Base-by-base conservation (phyloP, 2,888 invertebrate species). In the Gastracanthus pulcherrimus region DNA sequence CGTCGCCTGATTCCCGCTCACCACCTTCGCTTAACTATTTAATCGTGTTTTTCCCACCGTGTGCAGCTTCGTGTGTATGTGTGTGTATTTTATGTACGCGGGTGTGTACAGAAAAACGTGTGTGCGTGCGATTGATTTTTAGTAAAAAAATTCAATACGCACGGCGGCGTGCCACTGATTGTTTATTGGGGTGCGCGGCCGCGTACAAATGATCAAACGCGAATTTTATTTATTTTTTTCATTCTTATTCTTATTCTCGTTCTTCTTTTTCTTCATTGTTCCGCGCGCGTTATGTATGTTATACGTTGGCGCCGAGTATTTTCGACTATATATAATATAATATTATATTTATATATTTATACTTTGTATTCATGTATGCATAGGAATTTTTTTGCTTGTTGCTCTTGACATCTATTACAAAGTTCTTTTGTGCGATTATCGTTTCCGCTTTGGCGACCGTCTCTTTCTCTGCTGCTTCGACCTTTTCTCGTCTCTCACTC, bases 351-450 rank as follows among this genome's bases (percentile, higher is more conserved):
- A 29, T 71, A 71, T 71, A 51, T 45, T 60, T 41, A 67, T 11
- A 67, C n/a, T 67, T 36, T 41, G 55, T 69, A 67, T 74, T 67
- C 51, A 60, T 48, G n/a, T 66, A 67, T 48, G 74, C 48, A 66
- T 72, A 71, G 41, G 78, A 78, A 41, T 72, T 72, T 67, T 58
- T 55, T 72, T 34, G 64, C 64, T 64, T 75, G 75, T 75, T 75
- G 64, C 75, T 71, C 51, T 34, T 55, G 71, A 64, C 71, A 41
- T 72, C 64, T 64, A 64, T 51, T 67, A 75, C 62, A 66, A 76
- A 70, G 69, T 80, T 74, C 71, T 70, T 62, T 77, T 77, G 74
- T 76, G 76, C 77, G 74, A 74, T 81, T 69, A 74, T 75, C 64
- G 41, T 81, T 78, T 77, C 72, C 72, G 79, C 41, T 72, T 70